These are phyloP conservation scores for Polyodon spathula DNA, from an alignment of 2,113 vertebrate genomes.

Conservation along the genomic window DNA sequence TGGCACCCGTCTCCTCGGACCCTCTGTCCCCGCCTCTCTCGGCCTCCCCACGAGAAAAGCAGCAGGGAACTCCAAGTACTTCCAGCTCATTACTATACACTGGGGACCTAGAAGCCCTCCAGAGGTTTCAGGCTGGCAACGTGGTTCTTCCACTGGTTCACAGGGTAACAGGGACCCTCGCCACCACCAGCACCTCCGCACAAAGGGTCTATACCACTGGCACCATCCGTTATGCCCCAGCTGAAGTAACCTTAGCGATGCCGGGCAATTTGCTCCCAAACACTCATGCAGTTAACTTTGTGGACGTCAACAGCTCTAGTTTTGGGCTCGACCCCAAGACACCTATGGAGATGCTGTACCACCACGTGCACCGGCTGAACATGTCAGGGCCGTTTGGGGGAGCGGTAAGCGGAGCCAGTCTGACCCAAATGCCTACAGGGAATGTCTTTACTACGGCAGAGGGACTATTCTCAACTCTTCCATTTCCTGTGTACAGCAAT, in stretches of 20 bases:
- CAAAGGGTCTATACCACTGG: conserved; percentile 97
- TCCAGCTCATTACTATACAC: conserved; percentile 89
- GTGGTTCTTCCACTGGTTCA: conserved; percentile 92
- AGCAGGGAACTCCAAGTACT: conserved; percentile 71
- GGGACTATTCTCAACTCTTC: conserved; percentile 94
- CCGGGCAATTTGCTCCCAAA: conserved; percentile 91
- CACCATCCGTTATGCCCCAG: conserved; percentile 95
- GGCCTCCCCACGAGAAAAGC: conserved; percentile 92
- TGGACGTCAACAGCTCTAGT: conserved; percentile 80
- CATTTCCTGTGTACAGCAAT: conserved; percentile 97
- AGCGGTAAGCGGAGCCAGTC: conserved; percentile 70
- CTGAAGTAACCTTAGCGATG: conserved; percentile 94
- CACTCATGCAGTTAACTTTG: conserved; percentile 89
- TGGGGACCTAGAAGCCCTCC: conserved; percentile 89
- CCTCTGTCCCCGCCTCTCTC: conserved; percentile 93
- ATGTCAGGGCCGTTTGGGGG: conserved; percentile 89
- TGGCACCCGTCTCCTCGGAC: conserved; percentile 79
- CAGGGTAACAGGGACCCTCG: conserved; percentile 82
- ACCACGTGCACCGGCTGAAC: conserved; percentile 96
- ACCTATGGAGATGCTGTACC: conserved; percentile 99
- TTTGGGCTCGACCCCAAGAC: conserved; percentile 96
- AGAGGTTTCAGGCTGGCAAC: conserved; percentile 90
- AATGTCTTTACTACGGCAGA: conserved; percentile 95
- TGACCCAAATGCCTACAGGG: conserved; percentile 85
- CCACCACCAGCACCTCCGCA: conserved; percentile 75